phyloP scores from a whole-genome alignment of 2,797 vertebrate species.

The Hirundo rustica region DNA sequence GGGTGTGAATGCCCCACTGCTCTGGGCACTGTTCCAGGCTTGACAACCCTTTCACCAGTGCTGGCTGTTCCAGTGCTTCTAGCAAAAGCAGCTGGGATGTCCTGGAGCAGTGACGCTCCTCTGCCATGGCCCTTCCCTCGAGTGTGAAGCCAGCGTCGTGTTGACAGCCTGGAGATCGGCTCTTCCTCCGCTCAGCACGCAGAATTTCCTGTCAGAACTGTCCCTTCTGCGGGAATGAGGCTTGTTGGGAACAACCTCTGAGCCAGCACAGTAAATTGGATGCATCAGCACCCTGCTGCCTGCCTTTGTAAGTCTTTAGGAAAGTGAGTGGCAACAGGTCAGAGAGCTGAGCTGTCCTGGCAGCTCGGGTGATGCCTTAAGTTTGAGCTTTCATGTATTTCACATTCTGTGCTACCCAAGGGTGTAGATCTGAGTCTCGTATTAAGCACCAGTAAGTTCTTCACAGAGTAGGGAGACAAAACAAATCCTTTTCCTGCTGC shows the following conservation, averaged over 20 bases:
- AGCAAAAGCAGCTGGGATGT: background rate
- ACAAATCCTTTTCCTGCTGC: no score
- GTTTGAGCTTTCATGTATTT: background rate
- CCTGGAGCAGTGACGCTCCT: background rate
- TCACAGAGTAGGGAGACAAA: no score
- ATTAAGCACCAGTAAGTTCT: no score
- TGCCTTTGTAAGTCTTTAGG: background rate
- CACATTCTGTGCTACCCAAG: background rate
- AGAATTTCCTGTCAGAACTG: background rate
- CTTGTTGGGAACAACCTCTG: background rate
- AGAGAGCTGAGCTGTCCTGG: background rate
- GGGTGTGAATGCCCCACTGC: accelerated
- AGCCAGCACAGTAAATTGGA: background rate
- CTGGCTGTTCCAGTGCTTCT: background rate
- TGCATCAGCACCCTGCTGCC: background rate
- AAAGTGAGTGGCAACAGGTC: background rate
- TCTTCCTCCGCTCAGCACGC: background rate
- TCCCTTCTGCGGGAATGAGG: background rate
- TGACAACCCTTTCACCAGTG: accelerated
- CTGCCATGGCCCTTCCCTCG: background rate
- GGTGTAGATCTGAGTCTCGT: background rate
- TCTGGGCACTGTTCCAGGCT: background rate
- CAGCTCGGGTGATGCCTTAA: background rate
- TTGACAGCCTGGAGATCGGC: background rate
- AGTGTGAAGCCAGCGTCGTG: accelerated